Percentiles rank a stretch among this genome's conserved stretches.
Evolutionary conservation across 2,113 vertebrate species (phyloP).

Genomic region (Enhydra lutris): DNA sequence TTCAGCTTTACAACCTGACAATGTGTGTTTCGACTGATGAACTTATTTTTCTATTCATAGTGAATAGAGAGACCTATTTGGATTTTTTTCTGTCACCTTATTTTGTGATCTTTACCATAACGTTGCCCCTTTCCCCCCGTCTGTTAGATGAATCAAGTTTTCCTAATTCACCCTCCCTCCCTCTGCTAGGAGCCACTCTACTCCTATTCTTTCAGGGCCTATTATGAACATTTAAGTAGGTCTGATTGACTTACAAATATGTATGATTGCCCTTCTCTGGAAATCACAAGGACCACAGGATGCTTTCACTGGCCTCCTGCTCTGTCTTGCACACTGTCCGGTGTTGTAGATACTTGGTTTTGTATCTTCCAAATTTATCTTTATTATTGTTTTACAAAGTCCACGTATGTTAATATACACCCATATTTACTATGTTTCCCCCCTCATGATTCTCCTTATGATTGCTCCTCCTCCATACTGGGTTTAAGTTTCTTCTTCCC

Average conservation of each 20-base stretch:
- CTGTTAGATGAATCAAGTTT: neutral
- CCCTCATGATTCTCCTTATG: neutral
- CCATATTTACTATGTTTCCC: neutral
- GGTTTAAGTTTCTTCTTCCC: neutral
- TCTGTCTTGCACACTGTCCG: neutral
- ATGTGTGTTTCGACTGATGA: neutral
- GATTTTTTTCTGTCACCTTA: neutral
- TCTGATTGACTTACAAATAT: neutral
- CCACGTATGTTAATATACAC: neutral
- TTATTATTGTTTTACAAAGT: neutral
- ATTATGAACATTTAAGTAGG: neutral
- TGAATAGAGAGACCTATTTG: neutral
- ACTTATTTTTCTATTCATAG: neutral
- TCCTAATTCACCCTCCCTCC: neutral
- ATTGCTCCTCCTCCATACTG: neutral
- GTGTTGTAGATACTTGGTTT: neutral
- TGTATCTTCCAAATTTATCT: neutral
- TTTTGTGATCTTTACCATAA: slow-evolving; percentile 11
- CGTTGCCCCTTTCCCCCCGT: neutral
- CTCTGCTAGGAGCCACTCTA: neutral
- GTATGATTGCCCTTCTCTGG: neutral
- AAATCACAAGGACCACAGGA: neutral
- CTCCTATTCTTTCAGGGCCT: neutral
- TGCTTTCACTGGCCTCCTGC: neutral
- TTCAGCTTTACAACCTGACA: neutral